These are phyloP conservation scores for Odontophorus gujanensis DNA, from an alignment of 2,113 vertebrate species.

Conservation along the genomic window DNA sequence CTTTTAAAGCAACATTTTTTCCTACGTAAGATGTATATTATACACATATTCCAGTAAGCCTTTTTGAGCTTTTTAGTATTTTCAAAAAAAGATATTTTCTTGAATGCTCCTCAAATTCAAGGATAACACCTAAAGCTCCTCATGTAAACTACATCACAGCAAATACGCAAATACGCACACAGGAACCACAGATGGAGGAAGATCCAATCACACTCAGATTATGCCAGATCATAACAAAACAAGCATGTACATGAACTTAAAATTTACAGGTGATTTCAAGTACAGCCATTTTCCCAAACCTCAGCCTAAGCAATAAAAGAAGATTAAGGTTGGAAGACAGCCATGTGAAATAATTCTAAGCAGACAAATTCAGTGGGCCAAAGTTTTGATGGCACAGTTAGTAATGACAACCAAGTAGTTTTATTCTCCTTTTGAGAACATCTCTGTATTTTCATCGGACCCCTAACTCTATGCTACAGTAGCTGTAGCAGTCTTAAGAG, in stretches of 20 bases:
- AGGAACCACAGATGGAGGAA: neutral
- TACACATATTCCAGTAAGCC: neutral
- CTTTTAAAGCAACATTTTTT: neutral
- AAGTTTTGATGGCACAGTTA: neutral
- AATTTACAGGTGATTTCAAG: neutral
- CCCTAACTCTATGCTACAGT: neutral
- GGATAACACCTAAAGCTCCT: neutral
- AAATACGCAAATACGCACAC: neutral
- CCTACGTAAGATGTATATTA: neutral
- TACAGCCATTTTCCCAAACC: neutral
- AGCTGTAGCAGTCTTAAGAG: neutral
- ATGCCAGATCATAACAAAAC: neutral
- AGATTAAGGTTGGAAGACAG: neutral
- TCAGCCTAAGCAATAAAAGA: neutral
- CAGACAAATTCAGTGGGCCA: neutral
- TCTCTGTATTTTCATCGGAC: neutral
- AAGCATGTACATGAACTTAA: neutral
- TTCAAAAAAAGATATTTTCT: neutral
- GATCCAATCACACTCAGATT: neutral
- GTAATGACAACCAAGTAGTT: neutral
- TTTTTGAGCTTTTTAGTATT: neutral
- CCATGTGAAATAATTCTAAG: neutral
- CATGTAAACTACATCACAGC: neutral
- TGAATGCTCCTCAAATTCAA: neutral
- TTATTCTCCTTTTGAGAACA: neutral